Evolutionary conservation across 2,113 vertebrate species (phyloP).

Genomic region (Chionis minor): DNA sequence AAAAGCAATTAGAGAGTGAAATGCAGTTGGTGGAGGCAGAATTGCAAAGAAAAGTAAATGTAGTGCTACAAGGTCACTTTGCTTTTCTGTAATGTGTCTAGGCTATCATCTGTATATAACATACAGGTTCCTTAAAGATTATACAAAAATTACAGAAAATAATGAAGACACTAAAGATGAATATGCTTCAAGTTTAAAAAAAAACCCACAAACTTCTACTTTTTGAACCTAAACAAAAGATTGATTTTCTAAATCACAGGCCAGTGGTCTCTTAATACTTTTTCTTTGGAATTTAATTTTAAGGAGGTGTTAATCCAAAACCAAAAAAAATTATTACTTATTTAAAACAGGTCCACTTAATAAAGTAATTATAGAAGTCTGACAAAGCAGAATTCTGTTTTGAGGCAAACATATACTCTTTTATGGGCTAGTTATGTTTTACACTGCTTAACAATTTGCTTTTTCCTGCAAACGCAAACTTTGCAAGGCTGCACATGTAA

Average conservation of each 20-base stretch:
- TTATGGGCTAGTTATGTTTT: neutral
- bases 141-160: constrained; percentile 18
- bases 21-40: neutral
- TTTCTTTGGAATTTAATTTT: neutral
- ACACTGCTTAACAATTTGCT: neutral
- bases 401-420: neutral
- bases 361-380: neutral
- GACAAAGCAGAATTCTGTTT: neutral
- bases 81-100: neutral
- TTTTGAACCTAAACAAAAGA: neutral
- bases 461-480: neutral
- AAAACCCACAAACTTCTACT: neutral
- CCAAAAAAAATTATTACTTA: neutral
- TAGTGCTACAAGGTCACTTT: neutral
- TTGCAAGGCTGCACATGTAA: neutral
- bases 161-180: neutral
- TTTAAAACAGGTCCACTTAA: neutral
- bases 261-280: neutral
- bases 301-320: neutral
- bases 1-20: neutral
- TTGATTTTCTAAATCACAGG: neutral
- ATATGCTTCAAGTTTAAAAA: neutral
- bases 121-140: constrained; percentile 12
- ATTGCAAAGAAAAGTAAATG: neutral
- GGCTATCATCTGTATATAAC: neutral